Evolutionary conservation across 2,113 vertebrate genomes (phyloP), one percentile per base, ranked within the genome.

Genomic region (Dendrocopos noguchii): DNA sequence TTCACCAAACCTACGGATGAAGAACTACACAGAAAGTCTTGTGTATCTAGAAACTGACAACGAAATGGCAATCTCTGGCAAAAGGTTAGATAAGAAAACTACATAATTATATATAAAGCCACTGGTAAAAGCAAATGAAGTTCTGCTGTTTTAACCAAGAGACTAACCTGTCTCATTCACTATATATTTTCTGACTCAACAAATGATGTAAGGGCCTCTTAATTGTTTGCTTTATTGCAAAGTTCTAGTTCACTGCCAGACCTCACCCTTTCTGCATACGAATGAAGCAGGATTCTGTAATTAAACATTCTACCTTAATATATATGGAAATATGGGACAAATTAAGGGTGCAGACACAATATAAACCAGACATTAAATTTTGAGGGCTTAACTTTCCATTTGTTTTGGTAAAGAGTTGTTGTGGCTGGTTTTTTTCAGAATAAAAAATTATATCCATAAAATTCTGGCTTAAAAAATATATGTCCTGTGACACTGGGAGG

Each of bases 201-300:
- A 78, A 86, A 93, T 34, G 42, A 64, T 28, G 19, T 60, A 60
- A 27, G 10, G 9, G 21, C 6, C 15, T 74, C 9, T 53, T 63
- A 74, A 84, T 74, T 0, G 2, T 65, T 73, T 77, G 7, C 29
- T 91, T 80, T 85, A 66, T 44, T 0, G 0, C 31, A 44, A 67
- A 87, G 60, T 73, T 64, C 56, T 76, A 90, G 22, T 50, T 68
- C 52, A 46, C 31, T 74, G 60, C 53, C 80, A 90, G 70, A 79
- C 19, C 36, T 86, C 42, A 71, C 18, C n/a, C 36, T 20, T 92
- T 55, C 60, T 71, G 68, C 52, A 63, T 70, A 74, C 0, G 1
- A 94, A 80, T 82, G 68, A 90, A 83, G 65, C 10, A 63, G 16
- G 34, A 83, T 39, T 83, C 56, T 82, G 19, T 91, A 90, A 83